Base-by-base conservation (phyloP, 2,113 vertebrate species). In the Nycticebus coucang region DNA sequence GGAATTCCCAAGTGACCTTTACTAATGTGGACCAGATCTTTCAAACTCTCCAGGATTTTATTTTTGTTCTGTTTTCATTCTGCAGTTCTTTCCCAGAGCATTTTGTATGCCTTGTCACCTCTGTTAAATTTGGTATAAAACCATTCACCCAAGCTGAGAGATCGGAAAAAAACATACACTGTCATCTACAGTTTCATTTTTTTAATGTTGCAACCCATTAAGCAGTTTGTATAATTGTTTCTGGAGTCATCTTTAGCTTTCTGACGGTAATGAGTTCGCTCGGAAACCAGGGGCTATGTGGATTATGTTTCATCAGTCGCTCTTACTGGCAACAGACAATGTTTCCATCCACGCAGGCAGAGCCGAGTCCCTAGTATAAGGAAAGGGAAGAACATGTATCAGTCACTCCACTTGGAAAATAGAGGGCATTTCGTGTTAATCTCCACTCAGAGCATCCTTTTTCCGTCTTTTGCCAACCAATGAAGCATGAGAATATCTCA, bases 61-160 rank as follows among this genome's bases (percentile, higher is more conserved):
- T 96, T 98, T 98, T 94, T 94, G 98, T 98, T 97, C 22, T 4
- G 33, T 57, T 97, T 97, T 93, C 96, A 96, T 98, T 98, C 98
- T 98, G 97, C 98, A 98, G 97, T 97, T 98, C 97, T 98, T 97
- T 96, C 79, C 74, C 98, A 98, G 99, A 99, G 98, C 98, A 98
- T 99, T 10, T 22, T 21, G 1, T 19, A 1, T 57, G 98, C 99
- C 99, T 99, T 99, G 98, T 99, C 99, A 99, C 98, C 97, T 99
- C 98, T 99, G 98, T 99, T 98, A 98, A 98, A 99, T 99, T 99
- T 99, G 98, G 98, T 99, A 99, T 98, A 99, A 99, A 98, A 98
- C 98, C 98, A 98, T 98, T 98, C 96, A 97, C 98, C 98, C 96
- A 97, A 98, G 98, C 99, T 99, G 98, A 99, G 99, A 98, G 98